Evolutionary conservation across 2,888 invertebrate genomes (phyloP), one percentile per base, ranked within the genome.

Genomic region (Eilema depressum): DNA sequence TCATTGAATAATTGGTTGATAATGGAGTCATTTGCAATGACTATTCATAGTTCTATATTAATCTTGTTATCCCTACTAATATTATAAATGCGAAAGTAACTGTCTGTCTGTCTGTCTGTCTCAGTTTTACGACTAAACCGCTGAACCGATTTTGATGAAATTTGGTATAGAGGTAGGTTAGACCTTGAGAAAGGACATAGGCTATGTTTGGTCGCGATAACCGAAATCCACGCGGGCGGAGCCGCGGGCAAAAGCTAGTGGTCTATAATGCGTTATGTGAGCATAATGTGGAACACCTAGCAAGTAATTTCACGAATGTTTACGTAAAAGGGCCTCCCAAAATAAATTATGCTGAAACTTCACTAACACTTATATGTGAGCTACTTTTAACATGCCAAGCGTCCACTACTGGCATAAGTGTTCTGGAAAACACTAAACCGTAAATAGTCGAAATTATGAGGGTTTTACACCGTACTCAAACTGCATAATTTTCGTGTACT

Each of bases 291-390:
- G 47, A 47, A 47, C 47, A 20, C 20, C 47, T 20, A 47, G 20
- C 47, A 17, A 47, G 53, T n/a, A n/a, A 53, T 53, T 53, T 53
- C 53, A 10, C 5, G n/a, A n/a, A 53, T 53, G n/a, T 53, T 53
- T 53, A 53, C n/a, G 53, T 53, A 53, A 53, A 53, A 53, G 53
- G 10, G 20, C n/a, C n/a, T 20, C n/a, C 53, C 8, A 53, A 53
- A 53, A 53, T 53, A 53, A 53, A 64, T 68, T 57, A 23, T 30
- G 47, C 61, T 8, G 26, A 59, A 59, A 59, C 26, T 14, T 59
- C 26, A 17, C n/a, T n/a, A 59, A 59, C 53, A 53, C n/a, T 47
- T 20, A 47, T 20, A 8, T n/a, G n/a, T n/a, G n/a, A n/a, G n/a
- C n/a, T 33, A 61, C 33, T 33, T 5, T 61, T 41, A 63, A 41